Evolutionary conservation across 2,113 vertebrate genomes (phyloP).

Genomic region (Athene noctua): DNA sequence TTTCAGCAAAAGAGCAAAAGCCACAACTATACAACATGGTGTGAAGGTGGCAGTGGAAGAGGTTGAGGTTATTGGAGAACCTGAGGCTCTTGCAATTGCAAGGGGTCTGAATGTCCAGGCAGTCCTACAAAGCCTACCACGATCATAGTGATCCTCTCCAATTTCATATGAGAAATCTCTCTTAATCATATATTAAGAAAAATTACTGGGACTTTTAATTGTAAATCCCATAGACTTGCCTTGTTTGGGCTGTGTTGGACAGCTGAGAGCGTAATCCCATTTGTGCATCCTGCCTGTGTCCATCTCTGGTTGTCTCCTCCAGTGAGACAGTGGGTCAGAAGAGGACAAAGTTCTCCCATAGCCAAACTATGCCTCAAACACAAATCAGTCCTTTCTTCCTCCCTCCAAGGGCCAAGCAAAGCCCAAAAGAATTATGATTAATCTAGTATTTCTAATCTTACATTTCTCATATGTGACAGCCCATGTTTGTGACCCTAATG

Average conservation of each 20-base stretch:
- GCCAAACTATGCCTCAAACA: not conserved
- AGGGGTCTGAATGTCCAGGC: not conserved
- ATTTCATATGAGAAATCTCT: not conserved
- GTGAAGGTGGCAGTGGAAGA: not conserved
- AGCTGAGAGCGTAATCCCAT: not conserved
- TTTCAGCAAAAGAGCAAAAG: not conserved
- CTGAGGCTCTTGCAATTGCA: not conserved
- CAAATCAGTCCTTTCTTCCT: not conserved
- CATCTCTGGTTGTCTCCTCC: not conserved
- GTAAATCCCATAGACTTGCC: not conserved
- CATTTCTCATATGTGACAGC: not conserved
- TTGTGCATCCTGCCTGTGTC: not conserved
- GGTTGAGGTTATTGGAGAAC: not conserved
- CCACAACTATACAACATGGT: not conserved
- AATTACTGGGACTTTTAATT: not conserved
- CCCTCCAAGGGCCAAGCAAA: not conserved
- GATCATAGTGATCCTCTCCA: not conserved
- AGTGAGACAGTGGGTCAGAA: not conserved
- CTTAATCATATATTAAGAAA: not conserved
- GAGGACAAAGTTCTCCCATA: not conserved
- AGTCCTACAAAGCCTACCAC: not conserved
- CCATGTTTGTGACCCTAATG: not conserved
- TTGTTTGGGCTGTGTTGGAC: not conserved
- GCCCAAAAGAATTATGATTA: not conserved
- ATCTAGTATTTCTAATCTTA: not conserved